A percentile compares a stretch with the other conserved stretches of the same genome.
Conservation (phyloP, 1,140 invertebrate genomes). For the Lycorma delicatula region DNA sequence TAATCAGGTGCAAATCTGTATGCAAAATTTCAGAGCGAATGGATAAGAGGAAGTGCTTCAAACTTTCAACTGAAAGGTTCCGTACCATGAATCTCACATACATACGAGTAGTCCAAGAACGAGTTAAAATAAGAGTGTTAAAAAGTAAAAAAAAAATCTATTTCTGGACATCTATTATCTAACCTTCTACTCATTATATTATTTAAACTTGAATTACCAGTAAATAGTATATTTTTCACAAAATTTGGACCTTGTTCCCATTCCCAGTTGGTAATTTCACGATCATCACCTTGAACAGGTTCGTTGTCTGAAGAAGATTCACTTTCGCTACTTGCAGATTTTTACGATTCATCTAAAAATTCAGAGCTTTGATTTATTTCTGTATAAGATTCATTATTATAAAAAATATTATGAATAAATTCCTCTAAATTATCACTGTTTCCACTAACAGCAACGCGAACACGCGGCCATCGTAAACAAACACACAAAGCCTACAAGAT, state of each 20-base stretch:
- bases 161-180: background rate
- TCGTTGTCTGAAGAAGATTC: background rate
- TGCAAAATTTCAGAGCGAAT: too few relatives aligned
- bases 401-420: background rate
- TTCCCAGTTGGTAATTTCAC: background rate
- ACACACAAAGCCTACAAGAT: background rate
- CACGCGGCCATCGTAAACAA: background rate
- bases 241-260: background rate
- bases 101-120: too few relatives aligned
- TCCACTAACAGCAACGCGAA: background rate
- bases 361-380: background rate
- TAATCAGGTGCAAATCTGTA: too few relatives aligned
- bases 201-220: background rate
- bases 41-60: too few relatives aligned
- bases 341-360: background rate
- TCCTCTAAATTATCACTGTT: background rate
- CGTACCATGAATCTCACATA: too few relatives aligned
- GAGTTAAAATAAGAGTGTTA: too few relatives aligned
- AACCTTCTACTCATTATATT: background rate
- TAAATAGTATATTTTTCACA: background rate
- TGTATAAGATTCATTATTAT: background rate
- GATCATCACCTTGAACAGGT: background rate
- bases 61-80: too few relatives aligned
- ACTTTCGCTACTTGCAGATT: background rate
- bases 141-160: background rate